phyloP scores from a whole-genome alignment of 2,113 vertebrate species.

The Australoheros scitulus region DNA sequence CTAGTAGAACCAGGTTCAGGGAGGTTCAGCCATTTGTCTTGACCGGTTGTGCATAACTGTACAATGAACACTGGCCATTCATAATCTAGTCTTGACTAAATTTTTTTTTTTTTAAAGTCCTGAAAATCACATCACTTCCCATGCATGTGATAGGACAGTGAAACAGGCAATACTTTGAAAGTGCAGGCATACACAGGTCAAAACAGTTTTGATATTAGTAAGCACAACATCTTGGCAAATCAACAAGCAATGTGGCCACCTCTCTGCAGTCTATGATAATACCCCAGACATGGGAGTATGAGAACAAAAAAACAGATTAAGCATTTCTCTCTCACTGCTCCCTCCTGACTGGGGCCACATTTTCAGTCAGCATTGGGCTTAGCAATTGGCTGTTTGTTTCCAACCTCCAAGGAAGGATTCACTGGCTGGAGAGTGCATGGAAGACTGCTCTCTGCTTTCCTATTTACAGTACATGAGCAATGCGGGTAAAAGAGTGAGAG shows the following conservation, averaged over 20 bases:
- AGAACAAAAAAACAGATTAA: slow-evolving; percentile 36
- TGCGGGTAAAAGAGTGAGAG: slow-evolving; percentile 73
- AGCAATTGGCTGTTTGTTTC: slow-evolving; percentile 66
- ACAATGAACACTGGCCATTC: neutral
- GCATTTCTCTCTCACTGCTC: slow-evolving; percentile 30
- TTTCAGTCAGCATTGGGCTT: slow-evolving; percentile 53
- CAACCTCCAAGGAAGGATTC: slow-evolving; percentile 63
- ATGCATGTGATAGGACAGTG: neutral
- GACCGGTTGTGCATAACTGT: neutral
- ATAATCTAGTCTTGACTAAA: slow-evolving; percentile 11
- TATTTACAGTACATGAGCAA: slow-evolving; percentile 77
- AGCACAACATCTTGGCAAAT: slow-evolving; percentile 38
- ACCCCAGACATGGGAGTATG: slow-evolving; percentile 1
- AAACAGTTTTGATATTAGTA: slow-evolving; percentile 22
- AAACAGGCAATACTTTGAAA: neutral
- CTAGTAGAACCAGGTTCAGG: neutral
- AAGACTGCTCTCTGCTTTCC: slow-evolving; percentile 63
- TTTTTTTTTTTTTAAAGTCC: neutral
- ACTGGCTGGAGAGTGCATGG: slow-evolving; percentile 66
- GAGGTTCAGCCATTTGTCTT: neutral
- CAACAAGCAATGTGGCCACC: slow-evolving; percentile 36
- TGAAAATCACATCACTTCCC: neutral
- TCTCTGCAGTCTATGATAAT: slow-evolving; percentile 22
- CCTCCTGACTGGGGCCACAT: slow-evolving; percentile 34
- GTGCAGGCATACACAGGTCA: slow-evolving; percentile 4